Evolutionary conservation across 2,797 vertebrate genomes (phyloP).

Genomic region (Simalia tracyae): DNA sequence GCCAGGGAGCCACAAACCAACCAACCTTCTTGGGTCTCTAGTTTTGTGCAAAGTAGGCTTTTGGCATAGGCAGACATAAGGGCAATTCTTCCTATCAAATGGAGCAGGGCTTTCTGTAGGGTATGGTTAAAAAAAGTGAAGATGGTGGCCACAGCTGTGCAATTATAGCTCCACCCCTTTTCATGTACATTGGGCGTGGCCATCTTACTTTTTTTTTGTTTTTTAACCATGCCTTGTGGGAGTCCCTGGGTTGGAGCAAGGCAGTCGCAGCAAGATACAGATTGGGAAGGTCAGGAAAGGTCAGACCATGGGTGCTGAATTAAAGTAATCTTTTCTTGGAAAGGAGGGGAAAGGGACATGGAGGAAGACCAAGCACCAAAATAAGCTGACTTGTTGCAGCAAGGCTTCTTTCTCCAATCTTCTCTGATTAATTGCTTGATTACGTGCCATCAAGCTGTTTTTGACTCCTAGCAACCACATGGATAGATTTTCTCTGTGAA

Average conservation of each 20-base stretch:
- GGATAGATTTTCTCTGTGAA: not conserved
- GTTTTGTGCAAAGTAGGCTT: not conserved
- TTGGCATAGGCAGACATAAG: not conserved
- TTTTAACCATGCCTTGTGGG: not conserved
- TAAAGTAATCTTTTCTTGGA: not conserved
- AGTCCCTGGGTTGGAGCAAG: not conserved
- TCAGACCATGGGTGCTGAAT: not conserved
- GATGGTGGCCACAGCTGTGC: not conserved
- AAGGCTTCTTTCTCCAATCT: not conserved
- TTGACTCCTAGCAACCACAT: not conserved
- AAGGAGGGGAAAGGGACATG: not conserved
- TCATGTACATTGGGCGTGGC: not conserved
- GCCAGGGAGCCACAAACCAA: not conserved
- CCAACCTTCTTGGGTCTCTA: not conserved
- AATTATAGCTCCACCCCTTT: not conserved
- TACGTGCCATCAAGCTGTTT: not conserved
- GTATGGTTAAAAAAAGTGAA: not conserved
- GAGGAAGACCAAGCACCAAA: not conserved
- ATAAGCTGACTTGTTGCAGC: not conserved
- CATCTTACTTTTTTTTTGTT: not conserved
- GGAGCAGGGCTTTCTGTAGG: not conserved
- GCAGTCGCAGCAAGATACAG: not conserved
- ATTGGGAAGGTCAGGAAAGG: not conserved
- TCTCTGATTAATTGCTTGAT: not conserved
- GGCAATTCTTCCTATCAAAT: not conserved